Evolutionary conservation across 2,888 invertebrate species (phyloP).

Genomic region (Himalopsyche japonica): DNA sequence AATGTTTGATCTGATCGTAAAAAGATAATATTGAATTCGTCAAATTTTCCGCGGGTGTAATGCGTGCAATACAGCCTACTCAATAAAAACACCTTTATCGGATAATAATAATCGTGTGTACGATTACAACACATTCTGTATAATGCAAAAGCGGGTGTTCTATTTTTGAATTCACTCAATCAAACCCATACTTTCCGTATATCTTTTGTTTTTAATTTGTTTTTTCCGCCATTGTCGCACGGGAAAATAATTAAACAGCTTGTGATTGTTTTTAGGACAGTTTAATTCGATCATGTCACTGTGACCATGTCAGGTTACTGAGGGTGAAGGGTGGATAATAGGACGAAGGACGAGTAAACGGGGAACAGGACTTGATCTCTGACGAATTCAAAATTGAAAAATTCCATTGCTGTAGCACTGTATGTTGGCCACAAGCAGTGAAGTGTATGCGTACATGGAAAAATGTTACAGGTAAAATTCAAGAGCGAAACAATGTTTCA

Average conservation of each 20-base stretch:
- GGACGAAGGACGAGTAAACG: conserved; percentile 9
- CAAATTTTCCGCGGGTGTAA: no score
- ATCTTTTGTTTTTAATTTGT: not conserved
- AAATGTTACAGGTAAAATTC: no score
- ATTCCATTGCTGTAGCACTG: conserved; percentile 8
- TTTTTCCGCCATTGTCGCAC: not conserved
- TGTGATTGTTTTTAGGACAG: not conserved
- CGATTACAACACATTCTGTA: no score
- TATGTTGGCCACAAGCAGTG: conserved; percentile 6
- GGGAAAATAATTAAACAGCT: not conserved
- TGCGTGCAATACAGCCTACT: no score
- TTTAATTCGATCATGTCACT: conserved; percentile 13
- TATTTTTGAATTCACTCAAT: not conserved
- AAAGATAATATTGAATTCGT: no score
- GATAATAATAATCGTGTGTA: no score
- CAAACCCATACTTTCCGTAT: not conserved
- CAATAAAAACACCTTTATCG: no score
- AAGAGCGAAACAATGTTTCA: no score
- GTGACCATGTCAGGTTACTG: conserved; percentile 12
- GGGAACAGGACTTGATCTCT: not conserved
- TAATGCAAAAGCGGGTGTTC: not conserved
- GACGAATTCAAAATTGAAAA: conserved; percentile 33
- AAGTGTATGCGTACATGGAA: not conserved
- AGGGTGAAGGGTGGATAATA: conserved; percentile 1
- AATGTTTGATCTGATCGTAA: no score